phyloP scores from a whole-genome alignment of 2,797 vertebrate species.

The Tokudaia tokunoshimensis region DNA sequence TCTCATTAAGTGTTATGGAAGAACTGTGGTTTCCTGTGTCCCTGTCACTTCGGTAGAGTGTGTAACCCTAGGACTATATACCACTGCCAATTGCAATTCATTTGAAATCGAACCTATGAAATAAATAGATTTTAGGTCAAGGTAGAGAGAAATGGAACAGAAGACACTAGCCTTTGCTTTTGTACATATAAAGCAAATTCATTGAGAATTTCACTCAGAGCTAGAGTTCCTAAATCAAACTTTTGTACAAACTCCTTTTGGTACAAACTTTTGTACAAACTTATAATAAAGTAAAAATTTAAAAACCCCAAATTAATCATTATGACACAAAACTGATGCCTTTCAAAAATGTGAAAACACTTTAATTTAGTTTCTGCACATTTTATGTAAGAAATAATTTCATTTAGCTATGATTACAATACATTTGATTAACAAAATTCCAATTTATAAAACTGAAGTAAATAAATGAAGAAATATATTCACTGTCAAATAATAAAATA shows the following conservation, averaged over 20 bases:
- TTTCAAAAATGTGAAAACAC: conserved; percentile 75
- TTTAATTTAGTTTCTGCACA: conserved; percentile 81
- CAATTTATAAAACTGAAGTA: conserved; percentile 83
- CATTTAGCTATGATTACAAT: conserved; percentile 81
- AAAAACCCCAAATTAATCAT: conserved; percentile 74
- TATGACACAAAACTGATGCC: conserved; percentile 67
- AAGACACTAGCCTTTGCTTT: conserved; percentile 73
- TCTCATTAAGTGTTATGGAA: conserved; percentile 17
- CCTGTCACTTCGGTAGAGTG: background rate
- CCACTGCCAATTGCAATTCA: conserved; percentile 71
- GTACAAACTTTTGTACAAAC: background rate
- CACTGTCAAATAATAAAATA: conserved; percentile 85
- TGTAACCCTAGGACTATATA: conserved; percentile 71
- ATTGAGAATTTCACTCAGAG: conserved; percentile 68
- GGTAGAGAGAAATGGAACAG: conserved; percentile 78
- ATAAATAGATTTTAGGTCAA: conserved; percentile 81
- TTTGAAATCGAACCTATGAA: conserved; percentile 80
- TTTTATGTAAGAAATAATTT: conserved; percentile 81
- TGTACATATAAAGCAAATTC: conserved; percentile 64
- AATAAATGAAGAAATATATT: conserved; percentile 81
- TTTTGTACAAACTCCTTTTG: background rate
- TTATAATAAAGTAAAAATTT: conserved; percentile 67
- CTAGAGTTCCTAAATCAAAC: conserved; percentile 69
- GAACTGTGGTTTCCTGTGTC: background rate
- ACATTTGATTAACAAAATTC: conserved; percentile 79